A percentile compares a stretch with the other conserved stretches of the same genome.
These are phyloP conservation scores for Sesamia inferens DNA, from an alignment of 2,888 invertebrate genomes.

Conservation along the genomic window DNA sequence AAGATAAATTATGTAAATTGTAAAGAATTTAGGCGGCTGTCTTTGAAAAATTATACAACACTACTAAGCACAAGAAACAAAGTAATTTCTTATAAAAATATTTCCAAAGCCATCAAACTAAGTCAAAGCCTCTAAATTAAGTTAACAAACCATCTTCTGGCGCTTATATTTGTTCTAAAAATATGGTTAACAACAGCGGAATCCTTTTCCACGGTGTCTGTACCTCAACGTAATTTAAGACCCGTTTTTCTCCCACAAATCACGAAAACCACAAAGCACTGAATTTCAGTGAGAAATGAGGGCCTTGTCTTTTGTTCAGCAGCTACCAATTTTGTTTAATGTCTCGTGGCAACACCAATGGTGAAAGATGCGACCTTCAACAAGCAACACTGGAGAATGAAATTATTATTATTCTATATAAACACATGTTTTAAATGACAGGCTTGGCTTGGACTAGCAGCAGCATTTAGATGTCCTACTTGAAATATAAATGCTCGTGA, in stretches of 20 bases:
- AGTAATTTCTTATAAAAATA: background rate
- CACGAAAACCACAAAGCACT: constrained; percentile 49
- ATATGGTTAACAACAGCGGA: constrained; percentile 24
- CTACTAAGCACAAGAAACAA: no score
- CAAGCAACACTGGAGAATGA: background rate
- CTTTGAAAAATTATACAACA: no score
- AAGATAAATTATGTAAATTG: no score
- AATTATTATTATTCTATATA: constrained; percentile 1
- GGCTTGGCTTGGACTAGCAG: background rate
- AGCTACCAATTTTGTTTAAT: constrained; percentile 43
- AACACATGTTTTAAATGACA: background rate
- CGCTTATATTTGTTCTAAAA: constrained; percentile 40
- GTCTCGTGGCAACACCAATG: constrained; percentile 29
- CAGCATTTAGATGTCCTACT: background rate
- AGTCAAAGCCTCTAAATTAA: constrained; percentile 5
- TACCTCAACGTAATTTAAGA: constrained; percentile 38
- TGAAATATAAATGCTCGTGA: background rate
- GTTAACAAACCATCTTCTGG: constrained; percentile 7
- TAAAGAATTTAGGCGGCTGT: no score
- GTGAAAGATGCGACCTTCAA: constrained; percentile 24
- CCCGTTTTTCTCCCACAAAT: constrained; percentile 48
- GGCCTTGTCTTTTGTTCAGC: constrained; percentile 47
- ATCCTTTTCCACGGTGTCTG: constrained; percentile 14
- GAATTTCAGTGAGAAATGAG: constrained; percentile 37
- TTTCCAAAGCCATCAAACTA: background rate